Conservation (phyloP, 2,888 invertebrate species). For the Parnassius smintheus region DNA sequence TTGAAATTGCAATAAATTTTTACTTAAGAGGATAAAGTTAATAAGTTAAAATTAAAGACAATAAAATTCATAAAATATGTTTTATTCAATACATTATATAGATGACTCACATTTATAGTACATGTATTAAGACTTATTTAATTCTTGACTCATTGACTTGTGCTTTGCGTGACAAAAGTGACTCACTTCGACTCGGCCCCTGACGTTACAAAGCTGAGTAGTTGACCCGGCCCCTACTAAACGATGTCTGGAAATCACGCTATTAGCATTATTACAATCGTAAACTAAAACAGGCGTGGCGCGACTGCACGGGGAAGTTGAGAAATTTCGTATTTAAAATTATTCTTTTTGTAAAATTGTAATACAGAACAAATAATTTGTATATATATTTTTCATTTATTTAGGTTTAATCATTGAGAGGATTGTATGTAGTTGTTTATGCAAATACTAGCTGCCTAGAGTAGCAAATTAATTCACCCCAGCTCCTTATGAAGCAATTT, state of each 20-base stretch:
- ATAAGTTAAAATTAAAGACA: background rate
- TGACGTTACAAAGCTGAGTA: background rate
- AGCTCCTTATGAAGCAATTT: too few relatives aligned
- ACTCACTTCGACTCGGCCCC: constrained; percentile 27
- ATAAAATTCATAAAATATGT: background rate
- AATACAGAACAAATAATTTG: too few relatives aligned
- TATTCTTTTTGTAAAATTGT: background rate
- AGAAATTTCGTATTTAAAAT: background rate
- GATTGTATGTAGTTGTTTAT: too few relatives aligned
- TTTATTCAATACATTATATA: background rate
- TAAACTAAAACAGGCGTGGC: constrained; percentile 12
- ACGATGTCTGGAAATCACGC: constrained; percentile 14
- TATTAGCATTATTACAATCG: constrained; percentile 23
- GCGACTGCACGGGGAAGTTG: constrained; percentile 8
- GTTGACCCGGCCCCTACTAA: background rate
- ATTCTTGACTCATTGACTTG: constrained; percentile 27
- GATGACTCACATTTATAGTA: constrained; percentile 18
- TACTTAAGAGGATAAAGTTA: too few relatives aligned
- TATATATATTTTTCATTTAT: too few relatives aligned
- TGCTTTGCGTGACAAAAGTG: constrained; percentile 33
- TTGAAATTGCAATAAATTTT: too few relatives aligned
- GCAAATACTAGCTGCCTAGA: too few relatives aligned
- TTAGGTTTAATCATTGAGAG: too few relatives aligned
- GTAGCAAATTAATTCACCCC: too few relatives aligned
- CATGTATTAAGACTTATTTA: constrained; percentile 12